Conservation (phyloP, 1,140 invertebrate species). For the Akabosia matsudoensis region DNA sequence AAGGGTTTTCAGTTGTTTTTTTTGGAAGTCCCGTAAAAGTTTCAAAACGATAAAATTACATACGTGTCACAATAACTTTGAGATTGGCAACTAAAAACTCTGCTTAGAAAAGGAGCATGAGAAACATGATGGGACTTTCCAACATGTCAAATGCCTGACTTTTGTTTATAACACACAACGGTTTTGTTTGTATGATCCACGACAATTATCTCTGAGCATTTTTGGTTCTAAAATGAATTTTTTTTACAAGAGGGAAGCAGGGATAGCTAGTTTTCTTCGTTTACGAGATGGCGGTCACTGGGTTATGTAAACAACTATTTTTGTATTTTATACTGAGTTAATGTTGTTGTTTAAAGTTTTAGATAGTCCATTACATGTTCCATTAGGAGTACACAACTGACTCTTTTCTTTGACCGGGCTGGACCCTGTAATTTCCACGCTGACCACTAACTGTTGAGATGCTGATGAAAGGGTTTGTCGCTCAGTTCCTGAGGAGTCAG, state of each 20-base stretch:
- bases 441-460: neutral
- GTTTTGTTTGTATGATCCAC: no score
- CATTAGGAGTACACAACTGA: neutral
- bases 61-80: neutral
- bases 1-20: neutral
- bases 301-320: neutral
- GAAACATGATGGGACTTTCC: no score
- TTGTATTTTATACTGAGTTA: slow-evolving; percentile 3
- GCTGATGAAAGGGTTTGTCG: neutral
- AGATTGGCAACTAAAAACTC: neutral
- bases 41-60: no score
- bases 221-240: no score
- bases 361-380: neutral
- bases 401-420: neutral
- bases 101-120: neutral
- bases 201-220: no score
- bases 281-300: neutral
- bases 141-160: no score
- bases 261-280: no score
- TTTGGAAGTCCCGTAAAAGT: slow-evolving; percentile 16
- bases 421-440: neutral
- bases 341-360: slow-evolving; percentile 10
- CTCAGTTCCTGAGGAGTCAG: neutral
- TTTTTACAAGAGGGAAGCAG: neutral
- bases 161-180: no score